Evolutionary conservation across 1,140 invertebrate genomes (phyloP), one percentile per base, ranked within the genome.

Genomic region (Papilio glaucus): DNA sequence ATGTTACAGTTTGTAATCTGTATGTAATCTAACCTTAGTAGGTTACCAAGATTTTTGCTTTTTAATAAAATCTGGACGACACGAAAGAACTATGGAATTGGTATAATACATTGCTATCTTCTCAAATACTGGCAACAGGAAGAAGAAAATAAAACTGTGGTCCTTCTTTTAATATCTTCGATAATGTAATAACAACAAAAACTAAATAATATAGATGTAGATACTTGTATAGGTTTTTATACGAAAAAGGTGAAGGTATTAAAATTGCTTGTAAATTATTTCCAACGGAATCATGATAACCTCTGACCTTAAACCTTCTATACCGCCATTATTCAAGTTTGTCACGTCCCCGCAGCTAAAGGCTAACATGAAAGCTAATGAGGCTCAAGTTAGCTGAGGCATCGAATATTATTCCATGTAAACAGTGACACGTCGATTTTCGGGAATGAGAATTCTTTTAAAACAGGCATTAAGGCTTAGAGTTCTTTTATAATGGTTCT

Each of bases 281-380:
- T 53, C 67, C 29, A 15, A 26, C 24, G 26, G 45, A 65, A 53
- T 53, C 67, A 41, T 18, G 67, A 69, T 69, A 69, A 53, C 37
- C 42, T 69, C 12, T 53, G 26, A 45, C 41, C 18, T 69, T 69
- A 37, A 26, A 53, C 67, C 42, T 49, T 69, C 26, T 69, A 45
- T 29, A 45, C 10, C 39, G 24, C 29, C 33, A 69, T 69, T 69
- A 69, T 42, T 69, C 67, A 69, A 69, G 67, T 69, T 69, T 49
- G 67, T 69, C 67, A 69, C 67, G 67, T 69, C 67, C 21, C 15
- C 29, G 29, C 15, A 33, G 67, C 29, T 69, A 69, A 53, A 53
- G 67, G 67, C 67, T 69, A 69, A 69, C 67, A 69, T 69, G 45
- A 69, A 69, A 69, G 29, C 67, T 69, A 69, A 69, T 69, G 67